A percentile compares a stretch with the other conserved stretches of the same genome.
phyloP scores from a whole-genome alignment of 2,113 vertebrate species.

The Ophiodon elongatus region DNA sequence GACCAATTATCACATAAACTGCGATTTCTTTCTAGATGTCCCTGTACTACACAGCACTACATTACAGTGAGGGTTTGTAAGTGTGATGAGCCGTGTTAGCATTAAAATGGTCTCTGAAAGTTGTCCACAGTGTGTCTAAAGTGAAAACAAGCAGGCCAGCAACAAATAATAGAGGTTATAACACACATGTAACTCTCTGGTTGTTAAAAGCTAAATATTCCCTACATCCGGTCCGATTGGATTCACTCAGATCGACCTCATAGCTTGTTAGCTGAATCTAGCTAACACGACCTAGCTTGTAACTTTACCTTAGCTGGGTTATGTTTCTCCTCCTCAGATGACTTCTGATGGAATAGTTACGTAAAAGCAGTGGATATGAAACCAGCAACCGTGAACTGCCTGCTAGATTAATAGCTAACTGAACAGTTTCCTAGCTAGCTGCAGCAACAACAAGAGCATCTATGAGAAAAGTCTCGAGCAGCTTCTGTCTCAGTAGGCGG shows the following conservation, averaged over 20 bases:
- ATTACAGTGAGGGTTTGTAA: too few species aligned
- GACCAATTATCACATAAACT: not conserved
- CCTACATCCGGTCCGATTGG: too few species aligned
- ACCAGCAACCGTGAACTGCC: not conserved
- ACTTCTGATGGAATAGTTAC: not conserved
- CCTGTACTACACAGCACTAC: not conserved
- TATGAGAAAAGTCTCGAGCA: not conserved
- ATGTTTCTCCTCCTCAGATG: not conserved
- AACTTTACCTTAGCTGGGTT: slow-evolving; percentile 14
- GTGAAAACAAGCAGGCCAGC: not conserved
- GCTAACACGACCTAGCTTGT: not conserved
- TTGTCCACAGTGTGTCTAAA: not conserved
- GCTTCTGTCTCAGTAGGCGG: fast-evolving
- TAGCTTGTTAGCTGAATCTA: not conserved
- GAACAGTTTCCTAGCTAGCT: not conserved
- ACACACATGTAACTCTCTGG: not conserved
- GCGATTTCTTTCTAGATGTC: not conserved
- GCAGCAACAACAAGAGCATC: too few species aligned
- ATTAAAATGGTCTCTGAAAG: not conserved
- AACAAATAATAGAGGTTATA: not conserved
- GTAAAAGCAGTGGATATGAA: not conserved
- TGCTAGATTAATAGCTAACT: not conserved
- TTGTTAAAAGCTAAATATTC: not conserved
- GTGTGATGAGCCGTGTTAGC: not conserved
- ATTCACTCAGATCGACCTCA: not conserved